Conservation (phyloP, 2,797 vertebrate genomes). For the Sebastiscus tertius region DNA sequence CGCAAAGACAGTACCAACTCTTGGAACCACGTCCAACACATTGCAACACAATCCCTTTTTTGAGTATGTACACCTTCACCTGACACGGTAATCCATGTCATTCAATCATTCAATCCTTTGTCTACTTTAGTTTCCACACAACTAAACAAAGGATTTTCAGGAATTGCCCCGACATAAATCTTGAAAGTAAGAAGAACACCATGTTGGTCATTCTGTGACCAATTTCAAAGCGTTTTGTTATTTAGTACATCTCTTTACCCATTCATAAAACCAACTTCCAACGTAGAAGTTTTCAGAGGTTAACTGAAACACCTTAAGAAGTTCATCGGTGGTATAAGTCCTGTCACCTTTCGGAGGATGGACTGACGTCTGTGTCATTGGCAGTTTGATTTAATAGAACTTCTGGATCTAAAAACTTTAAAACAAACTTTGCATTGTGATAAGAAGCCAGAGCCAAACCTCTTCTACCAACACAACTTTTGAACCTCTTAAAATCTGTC, state of each 20-base stretch:
- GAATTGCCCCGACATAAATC: background rate
- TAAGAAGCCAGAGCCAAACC: background rate
- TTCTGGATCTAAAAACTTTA: background rate
- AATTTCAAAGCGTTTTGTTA: background rate
- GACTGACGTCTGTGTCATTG: background rate
- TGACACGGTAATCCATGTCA: background rate
- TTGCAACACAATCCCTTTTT: background rate
- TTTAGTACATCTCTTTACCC: background rate
- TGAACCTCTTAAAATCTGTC: background rate
- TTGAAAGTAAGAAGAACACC: background rate
- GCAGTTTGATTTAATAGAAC: background rate
- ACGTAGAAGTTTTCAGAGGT: background rate
- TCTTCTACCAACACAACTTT: background rate
- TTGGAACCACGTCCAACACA: background rate
- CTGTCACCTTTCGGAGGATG: background rate
- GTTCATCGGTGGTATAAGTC: background rate
- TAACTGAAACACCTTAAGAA: background rate
- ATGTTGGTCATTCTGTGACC: background rate
- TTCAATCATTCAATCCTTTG: background rate
- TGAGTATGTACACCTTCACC: background rate
- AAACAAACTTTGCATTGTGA: background rate
- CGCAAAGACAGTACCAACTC: background rate
- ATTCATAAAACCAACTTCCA: background rate
- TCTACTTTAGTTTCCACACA: background rate
- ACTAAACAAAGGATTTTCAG: background rate